Evolutionary conservation across 2,888 invertebrate genomes (phyloP).

Genomic region (Pilophorus perplexus): DNA sequence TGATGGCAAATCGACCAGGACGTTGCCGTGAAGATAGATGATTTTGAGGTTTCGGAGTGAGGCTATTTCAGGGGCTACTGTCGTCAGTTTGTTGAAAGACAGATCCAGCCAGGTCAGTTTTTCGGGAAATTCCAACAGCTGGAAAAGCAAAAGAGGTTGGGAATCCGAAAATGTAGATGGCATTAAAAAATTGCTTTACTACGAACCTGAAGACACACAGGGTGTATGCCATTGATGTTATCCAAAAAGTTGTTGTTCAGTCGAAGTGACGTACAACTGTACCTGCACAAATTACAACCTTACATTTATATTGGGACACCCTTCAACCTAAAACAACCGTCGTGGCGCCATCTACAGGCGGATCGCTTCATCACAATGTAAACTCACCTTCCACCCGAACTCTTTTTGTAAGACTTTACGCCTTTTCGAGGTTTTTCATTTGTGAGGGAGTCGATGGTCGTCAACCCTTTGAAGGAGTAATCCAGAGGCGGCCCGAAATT

Average conservation of each 20-base stretch:
- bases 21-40: slow-evolving; percentile 50
- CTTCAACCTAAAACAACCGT: too few species aligned
- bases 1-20: slow-evolving; percentile 47
- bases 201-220: slow-evolving; percentile 46
- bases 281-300: slow-evolving; percentile 42
- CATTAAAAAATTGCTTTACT: not conserved
- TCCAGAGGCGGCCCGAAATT: slow-evolving; percentile 48
- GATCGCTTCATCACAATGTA: not conserved
- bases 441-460: slow-evolving; percentile 45
- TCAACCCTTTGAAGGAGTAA: slow-evolving; percentile 48
- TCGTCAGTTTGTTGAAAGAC: slow-evolving; percentile 49
- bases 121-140: slow-evolving; percentile 50
- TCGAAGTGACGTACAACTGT: slow-evolving; percentile 47
- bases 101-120: slow-evolving; percentile 50
- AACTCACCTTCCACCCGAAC: slow-evolving; percentile 42
- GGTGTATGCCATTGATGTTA: slow-evolving; percentile 47
- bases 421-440: slow-evolving; percentile 47
- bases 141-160: not conserved
- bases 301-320: too few species aligned
- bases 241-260: slow-evolving; percentile 49
- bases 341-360: too few species aligned
- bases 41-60: slow-evolving; percentile 49
- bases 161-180: not conserved
- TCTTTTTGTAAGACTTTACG: slow-evolving; percentile 47
- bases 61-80: slow-evolving; percentile 47